Base-by-base conservation (phyloP, 2,797 vertebrate species). In the Myotis daubentonii region DNA sequence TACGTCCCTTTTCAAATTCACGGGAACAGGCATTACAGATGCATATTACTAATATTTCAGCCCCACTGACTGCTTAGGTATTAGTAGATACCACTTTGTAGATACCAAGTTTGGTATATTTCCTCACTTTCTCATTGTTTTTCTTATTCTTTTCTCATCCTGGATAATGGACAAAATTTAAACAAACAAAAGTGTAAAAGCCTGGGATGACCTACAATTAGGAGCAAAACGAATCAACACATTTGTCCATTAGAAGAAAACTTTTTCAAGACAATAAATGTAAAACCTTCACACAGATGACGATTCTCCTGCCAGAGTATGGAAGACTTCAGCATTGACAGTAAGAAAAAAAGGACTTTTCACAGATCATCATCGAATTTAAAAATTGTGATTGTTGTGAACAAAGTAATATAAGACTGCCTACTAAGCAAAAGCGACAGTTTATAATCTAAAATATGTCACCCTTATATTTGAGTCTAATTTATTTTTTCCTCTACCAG, bases 401-500 rank as follows among this genome's bases (percentile, higher is more conserved):
- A 93, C 60, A 96, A 92, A 89, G n/a, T 79, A 94, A 94, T 95
- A 36, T 86, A 94, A 95, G 36, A 7, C 8, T 83, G 49, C 41
- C 25, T 93, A 78, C 57, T 19, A 88, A 87, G 72, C 60, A 79
- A n/a, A 75, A 78, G 2, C 84, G 57, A 94, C 70, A 94, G 36
- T 89, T 94, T 65, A 72, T 90, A 86, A 89, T 90, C 82, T 87
- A 93, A 95, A 96, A 95, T 80, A 95, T 93, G 57, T 90, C 92
- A 95, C 41, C 38, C 6, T 88, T 86, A 74, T 71, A 95, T 95
- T 68, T 95, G 55, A 95, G 12, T 70, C 33, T 89, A 95, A 93
- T 95, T 82, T 86, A 95, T 92, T 87, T 93, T 95, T 91, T 13
- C 12, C 25, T n/a, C 28, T 83, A 93, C 72, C 57, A 94, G 47